phyloP scores from a whole-genome alignment of 2,888 invertebrate species.

The Epistrophe grossulariae region DNA sequence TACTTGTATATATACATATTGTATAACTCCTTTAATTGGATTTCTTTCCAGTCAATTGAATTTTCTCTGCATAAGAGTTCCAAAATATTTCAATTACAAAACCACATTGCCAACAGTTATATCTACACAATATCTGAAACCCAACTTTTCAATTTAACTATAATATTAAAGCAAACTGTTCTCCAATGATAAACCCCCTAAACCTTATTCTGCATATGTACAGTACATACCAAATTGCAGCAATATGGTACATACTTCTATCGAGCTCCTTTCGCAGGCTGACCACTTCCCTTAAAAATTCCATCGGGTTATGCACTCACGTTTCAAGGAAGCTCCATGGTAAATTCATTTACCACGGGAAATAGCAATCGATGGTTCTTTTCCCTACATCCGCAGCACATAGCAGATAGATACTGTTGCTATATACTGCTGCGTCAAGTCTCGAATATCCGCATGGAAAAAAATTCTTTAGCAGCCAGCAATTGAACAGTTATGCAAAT shows the following conservation, averaged over 20 bases:
- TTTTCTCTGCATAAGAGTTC: neutral
- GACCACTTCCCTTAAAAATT: constrained; percentile 15
- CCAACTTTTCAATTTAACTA: constrained; percentile 37
- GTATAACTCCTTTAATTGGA: neutral
- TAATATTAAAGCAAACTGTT: constrained; percentile 24
- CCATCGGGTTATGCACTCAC: constrained; percentile 23
- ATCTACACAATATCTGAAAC: neutral
- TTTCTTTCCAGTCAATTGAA: neutral
- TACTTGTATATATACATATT: neutral
- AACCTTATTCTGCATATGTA: neutral
- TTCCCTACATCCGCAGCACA: constrained; percentile 56
- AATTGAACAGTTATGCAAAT: constrained; percentile 57
- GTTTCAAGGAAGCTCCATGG: constrained; percentile 46
- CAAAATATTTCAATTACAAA: constrained; percentile 10
- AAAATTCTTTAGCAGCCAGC: constrained; percentile 37
- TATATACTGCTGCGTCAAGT: neutral
- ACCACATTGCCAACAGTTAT: constrained; percentile 6
- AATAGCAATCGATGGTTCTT: constrained; percentile 63
- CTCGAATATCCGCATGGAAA: neutral
- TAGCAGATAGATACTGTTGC: neutral
- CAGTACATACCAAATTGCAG: neutral
- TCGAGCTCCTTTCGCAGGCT: neutral
- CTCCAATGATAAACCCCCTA: neutral
- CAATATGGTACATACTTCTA: neutral
- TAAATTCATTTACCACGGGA: constrained; percentile 68